Evolutionary conservation across 2,113 vertebrate genomes (phyloP).

Genomic region (Microtus richardsoni): DNA sequence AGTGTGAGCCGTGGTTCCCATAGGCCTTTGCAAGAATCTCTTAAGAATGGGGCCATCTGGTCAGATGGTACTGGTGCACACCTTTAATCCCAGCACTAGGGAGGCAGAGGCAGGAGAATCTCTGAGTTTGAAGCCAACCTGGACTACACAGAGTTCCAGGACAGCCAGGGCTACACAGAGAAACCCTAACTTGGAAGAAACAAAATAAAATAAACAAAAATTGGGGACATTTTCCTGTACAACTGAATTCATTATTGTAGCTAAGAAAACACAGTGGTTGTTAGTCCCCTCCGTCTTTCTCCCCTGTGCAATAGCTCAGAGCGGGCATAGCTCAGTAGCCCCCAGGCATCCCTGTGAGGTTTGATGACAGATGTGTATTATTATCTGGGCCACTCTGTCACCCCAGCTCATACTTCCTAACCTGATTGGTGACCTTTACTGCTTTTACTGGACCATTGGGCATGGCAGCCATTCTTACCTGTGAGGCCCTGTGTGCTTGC

Average conservation of each 20-base stretch:
- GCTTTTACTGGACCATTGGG: neutral
- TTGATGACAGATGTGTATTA: neutral
- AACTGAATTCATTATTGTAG: neutral
- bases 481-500: neutral
- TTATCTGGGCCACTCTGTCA: neutral
- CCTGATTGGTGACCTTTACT: neutral
- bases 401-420: neutral
- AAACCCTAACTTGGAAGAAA: neutral
- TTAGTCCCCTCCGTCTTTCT: fast-evolving
- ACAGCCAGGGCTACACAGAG: neutral
- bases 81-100: neutral
- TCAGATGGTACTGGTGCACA: neutral
- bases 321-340: neutral
- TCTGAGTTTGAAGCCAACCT: neutral
- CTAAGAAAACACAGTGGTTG: neutral
- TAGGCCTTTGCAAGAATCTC: neutral
- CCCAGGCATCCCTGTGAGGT: neutral
- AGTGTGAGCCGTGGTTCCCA: fast-evolving
- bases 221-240: neutral
- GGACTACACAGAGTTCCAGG: neutral
- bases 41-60: neutral
- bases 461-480: too few relatives aligned
- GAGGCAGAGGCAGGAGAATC: neutral
- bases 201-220: neutral
- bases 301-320: neutral